Evolutionary conservation across 2,113 vertebrate genomes (phyloP).

Genomic region (Myxocyprinus asiaticus): DNA sequence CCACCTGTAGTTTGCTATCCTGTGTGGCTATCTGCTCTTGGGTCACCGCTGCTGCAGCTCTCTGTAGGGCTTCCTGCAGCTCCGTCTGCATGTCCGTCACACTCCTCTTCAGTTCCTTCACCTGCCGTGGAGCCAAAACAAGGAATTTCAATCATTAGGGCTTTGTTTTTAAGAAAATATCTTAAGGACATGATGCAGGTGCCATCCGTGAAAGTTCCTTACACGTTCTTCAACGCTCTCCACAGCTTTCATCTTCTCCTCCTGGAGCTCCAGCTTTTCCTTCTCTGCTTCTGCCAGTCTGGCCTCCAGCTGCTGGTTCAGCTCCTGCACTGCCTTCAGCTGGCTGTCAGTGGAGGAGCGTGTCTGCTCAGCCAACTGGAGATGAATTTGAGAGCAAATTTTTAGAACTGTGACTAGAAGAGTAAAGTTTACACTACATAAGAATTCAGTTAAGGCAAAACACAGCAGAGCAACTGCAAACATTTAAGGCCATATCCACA

Average conservation of each 20-base stretch:
- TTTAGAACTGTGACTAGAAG: too few species aligned
- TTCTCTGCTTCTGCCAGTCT: constrained; percentile 89
- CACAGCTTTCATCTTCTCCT: constrained; percentile 85
- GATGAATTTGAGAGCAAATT: too few species aligned
- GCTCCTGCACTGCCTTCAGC: constrained; percentile 86
- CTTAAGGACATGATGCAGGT: too few species aligned
- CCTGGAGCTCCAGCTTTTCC: constrained; percentile 85
- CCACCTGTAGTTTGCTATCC: constrained; percentile 90
- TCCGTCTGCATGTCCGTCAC: constrained; percentile 83
- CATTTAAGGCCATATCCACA: too few species aligned
- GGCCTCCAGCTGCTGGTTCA: constrained; percentile 88
- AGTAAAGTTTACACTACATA: too few species aligned
- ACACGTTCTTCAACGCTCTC: constrained; percentile 89
- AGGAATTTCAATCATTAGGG: neutral
- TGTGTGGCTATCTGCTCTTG: constrained; percentile 91
- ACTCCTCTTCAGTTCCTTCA: constrained; percentile 85
- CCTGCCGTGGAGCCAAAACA: constrained; percentile 64
- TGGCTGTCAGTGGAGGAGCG: constrained; percentile 81
- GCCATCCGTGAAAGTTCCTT: neutral
- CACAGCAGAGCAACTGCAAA: too few species aligned
- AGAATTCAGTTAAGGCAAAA: too few species aligned
- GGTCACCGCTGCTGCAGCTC: constrained; percentile 78
- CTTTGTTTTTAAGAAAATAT: neutral
- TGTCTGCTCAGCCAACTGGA: constrained; percentile 83
- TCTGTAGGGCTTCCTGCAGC: constrained; percentile 91